Evolutionary conservation across 2,797 vertebrate species (phyloP), one percentile per base, ranked within the genome.

Genomic region (Crocidura indochinensis): DNA sequence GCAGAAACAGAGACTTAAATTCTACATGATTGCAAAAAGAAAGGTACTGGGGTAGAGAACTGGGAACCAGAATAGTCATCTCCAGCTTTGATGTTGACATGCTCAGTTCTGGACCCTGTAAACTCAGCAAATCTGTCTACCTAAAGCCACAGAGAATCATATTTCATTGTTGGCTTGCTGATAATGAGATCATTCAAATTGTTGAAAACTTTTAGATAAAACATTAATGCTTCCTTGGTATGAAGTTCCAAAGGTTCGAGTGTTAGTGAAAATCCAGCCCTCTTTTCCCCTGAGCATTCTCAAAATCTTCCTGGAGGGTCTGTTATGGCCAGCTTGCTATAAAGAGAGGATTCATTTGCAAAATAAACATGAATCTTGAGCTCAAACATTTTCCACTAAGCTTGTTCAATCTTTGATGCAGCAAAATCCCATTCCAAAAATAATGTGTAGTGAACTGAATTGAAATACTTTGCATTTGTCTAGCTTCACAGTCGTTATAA

Each of bases 381-480:
- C 22, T 85, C 79, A 79, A 75, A 69, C 11, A 9, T 76, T 83
- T 75, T 53, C 38, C 19, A 69, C 56, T 73, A 73, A 53, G 73
- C 44, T 49, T 72, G 53, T 56, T 85, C 53, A 79, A 9, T 69
- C 85, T 82, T 69, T 60, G 5, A 76, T 60, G 8, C 29, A 79
- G 38, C 9, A 60, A 60, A 69, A 81, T 69, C 81, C 44, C 27
- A 77, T 76, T 51, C 26, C 46, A 38, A 83, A 85, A 79, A 91
- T 31, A 71, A 78, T 51, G 64, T 67, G 12, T 29, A 67, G 12
- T 44, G n/a, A 89, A 81, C 20, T 82, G 53, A 84, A 49, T 20
- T 9, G 27, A 44, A 6, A 51, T 14, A 22, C n/a, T 24, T 38
- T n/a, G 5, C 11, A 65, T 60, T 46, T 47, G 6, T 74, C n/a